Conservation (phyloP, 2,888 invertebrate genomes). For the Scrobipalpa atriplicella region DNA sequence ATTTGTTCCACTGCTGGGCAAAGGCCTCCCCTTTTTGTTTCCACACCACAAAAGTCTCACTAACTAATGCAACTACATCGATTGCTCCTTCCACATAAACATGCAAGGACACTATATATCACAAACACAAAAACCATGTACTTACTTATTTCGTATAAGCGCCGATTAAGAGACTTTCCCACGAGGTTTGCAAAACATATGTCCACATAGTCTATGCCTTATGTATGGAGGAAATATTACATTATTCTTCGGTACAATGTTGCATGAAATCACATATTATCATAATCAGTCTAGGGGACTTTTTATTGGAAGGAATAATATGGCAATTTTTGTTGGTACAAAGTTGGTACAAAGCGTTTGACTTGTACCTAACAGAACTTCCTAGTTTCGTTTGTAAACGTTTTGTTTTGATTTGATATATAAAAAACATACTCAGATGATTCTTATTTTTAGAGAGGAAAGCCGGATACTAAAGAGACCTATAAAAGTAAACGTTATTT, state of each 20-base stretch:
- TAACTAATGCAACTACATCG: background rate
- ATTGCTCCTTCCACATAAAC: background rate
- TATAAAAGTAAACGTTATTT: too few species aligned
- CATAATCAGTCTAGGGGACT: background rate
- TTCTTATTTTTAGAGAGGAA: too few species aligned
- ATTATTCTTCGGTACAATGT: background rate
- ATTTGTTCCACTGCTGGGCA: too few species aligned
- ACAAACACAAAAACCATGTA: background rate
- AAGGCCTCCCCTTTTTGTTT: too few species aligned
- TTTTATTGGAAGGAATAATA: background rate
- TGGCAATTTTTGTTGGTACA: too few species aligned
- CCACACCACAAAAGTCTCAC: too few species aligned
- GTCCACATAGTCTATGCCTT: background rate
- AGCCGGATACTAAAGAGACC: too few species aligned
- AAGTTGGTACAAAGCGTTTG: too few species aligned
- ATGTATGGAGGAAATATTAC: background rate
- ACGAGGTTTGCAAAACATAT: constrained; percentile 7
- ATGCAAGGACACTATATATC: background rate
- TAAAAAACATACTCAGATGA: too few species aligned
- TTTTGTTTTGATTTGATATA: too few species aligned
- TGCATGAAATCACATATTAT: constrained; percentile 2
- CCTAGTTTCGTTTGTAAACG: too few species aligned
- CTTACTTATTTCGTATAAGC: background rate
- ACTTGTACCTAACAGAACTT: too few species aligned
- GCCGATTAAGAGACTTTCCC: constrained; percentile 10